phyloP scores from a whole-genome alignment of 1,140 invertebrate genomes.

The Hestina assimilis region DNA sequence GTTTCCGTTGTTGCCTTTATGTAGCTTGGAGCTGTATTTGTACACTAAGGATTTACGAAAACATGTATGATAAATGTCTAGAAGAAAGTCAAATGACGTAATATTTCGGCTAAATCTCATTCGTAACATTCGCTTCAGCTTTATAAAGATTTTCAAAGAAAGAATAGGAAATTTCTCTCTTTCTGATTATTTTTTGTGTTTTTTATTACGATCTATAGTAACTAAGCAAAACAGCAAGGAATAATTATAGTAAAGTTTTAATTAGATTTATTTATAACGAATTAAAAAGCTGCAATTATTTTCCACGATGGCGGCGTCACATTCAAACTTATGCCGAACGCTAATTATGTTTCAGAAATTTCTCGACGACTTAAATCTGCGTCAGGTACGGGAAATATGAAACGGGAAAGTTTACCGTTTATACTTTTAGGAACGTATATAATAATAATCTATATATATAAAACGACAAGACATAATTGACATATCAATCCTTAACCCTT shows the following conservation, averaged over 20 bases:
- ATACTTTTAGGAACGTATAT: constrained; percentile 11
- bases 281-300: constrained; percentile 6
- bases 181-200: too few relatives aligned
- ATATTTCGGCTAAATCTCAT: not conserved
- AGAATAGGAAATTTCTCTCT: too few relatives aligned
- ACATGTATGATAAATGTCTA: constrained; percentile 5
- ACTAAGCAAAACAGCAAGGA: too few relatives aligned
- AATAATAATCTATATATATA: too few relatives aligned
- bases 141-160: not conserved
- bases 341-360: constrained; percentile 20
- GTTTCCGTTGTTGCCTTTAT: constrained; percentile 1
- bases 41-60: constrained; percentile 4
- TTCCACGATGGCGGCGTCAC: constrained; percentile 12
- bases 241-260: not conserved
- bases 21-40: not conserved
- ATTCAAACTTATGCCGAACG: constrained; percentile 16
- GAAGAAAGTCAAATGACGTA: constrained; percentile 1
- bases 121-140: not conserved
- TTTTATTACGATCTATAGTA: too few relatives aligned
- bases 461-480: too few relatives aligned
- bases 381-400: constrained; percentile 7
- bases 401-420: constrained; percentile 10
- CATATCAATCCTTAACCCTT: too few relatives aligned
- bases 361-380: constrained; percentile 10
- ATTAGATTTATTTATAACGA: constrained; percentile 1